Evolutionary conservation across 2,888 invertebrate species (phyloP), one percentile per base, ranked within the genome.

Genomic region (Andricus curvator): DNA sequence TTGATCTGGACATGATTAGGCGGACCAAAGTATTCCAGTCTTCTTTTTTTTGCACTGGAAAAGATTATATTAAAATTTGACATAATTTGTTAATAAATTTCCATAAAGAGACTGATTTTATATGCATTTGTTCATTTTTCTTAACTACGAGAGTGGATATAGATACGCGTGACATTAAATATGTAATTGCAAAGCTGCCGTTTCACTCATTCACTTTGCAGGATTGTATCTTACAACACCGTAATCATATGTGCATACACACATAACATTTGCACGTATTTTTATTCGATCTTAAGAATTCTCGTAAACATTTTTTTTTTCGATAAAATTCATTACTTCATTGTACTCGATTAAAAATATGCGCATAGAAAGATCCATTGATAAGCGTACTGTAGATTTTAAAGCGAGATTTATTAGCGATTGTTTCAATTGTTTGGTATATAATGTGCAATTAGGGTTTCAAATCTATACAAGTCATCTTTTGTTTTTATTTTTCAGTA

Each of bases 161-260:
- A 17, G 33, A 51, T 56, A 74, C n/a, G 51, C 74, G 33, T 74
- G 29, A 74, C 33, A 74, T 56, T 74, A 56, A 51, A 33, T 33
- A n/a, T 33, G 56, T 74, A 56, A 74, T 56, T 74, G n/a, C n/a
- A 29, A 64, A 29, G n/a, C 51, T 33, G n/a, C n/a, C 29, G 33
- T 74, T 74, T 74, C 74, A 74, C 29, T 56, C 33, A 51, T 74
- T 74, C 51, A 74, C 13, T 51, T 29, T 74, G 33, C 29, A 33
- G 5, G 4, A 29, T 41, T n/a, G 56, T 13, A 33, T 33, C 11
- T 56, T 74, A 51, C 70, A 70, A 70, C 51, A 70, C 20, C 20
- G 1, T 17, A 70, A 70, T 70, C 29, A 70, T 70, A 41, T 17
- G 48, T 22, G 15, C 6, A 22, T 44, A 33, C 20, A 67, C 2